A percentile compares a stretch with the other conserved stretches of the same genome.
These are phyloP conservation scores for Styela clava DNA, from an alignment of 23 tunicate genomes.

Conservation along the genomic window DNA sequence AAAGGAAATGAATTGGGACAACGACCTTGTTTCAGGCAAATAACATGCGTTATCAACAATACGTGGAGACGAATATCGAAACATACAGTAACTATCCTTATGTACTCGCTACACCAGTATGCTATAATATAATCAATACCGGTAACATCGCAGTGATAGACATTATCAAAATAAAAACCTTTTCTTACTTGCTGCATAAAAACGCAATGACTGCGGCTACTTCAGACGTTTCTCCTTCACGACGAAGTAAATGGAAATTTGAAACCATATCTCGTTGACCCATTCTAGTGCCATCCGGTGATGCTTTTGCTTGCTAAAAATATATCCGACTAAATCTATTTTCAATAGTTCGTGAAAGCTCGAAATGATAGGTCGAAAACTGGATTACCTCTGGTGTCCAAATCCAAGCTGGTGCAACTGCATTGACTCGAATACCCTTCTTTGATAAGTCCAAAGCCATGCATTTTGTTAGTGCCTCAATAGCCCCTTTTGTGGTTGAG, in stretches of 20 bases:
- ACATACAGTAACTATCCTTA: too few species aligned
- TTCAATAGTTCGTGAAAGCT: too few species aligned
- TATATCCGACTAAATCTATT: too few species aligned
- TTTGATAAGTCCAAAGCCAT: conserved; percentile 78
- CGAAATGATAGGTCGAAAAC: too few species aligned
- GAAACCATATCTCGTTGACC: conserved; percentile 24
- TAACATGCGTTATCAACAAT: too few species aligned
- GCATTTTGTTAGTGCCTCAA: conserved; percentile 54
- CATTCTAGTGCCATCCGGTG: conserved; percentile 45
- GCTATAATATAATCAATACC: too few species aligned
- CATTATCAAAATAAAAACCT: not conserved
- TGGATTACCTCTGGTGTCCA: conserved; percentile 65
- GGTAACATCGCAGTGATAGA: not conserved
- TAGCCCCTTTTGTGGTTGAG: conserved; percentile 86
- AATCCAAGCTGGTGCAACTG: conserved; percentile 58
- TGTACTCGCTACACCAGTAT: too few species aligned
- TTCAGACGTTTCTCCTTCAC: conserved; percentile 59
- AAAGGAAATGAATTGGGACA: too few species aligned
- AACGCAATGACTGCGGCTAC: conserved; percentile 60
- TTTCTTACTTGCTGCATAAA: conserved; percentile 59
- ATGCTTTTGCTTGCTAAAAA: conserved; percentile 67
- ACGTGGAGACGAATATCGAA: too few species aligned
- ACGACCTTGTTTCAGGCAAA: too few species aligned
- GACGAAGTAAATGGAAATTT: conserved; percentile 24
- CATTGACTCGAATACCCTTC: conserved; percentile 58